Conservation (phyloP, 2,888 invertebrate genomes). For the Choreutis nemorana region DNA sequence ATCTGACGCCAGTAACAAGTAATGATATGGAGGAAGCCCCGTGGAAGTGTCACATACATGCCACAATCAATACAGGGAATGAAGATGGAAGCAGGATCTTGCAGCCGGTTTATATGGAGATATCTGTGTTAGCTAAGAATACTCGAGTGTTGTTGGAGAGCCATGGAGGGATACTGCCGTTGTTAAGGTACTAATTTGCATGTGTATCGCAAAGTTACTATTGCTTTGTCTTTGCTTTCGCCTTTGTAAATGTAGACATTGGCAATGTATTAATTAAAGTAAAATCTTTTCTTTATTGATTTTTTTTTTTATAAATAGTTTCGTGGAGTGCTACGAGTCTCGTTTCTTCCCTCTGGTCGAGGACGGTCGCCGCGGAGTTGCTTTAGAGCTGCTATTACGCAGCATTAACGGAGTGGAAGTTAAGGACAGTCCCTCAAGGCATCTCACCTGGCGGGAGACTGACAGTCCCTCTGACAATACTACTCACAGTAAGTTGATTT, state of each 20-base stretch:
- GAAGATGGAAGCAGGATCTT: slow-evolving; percentile 60
- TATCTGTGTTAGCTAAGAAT: slow-evolving; percentile 71
- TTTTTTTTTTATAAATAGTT: slow-evolving; percentile 48
- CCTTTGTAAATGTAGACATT: slow-evolving; percentile 1
- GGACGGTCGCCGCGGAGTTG: slow-evolving; percentile 76
- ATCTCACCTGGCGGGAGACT: slow-evolving; percentile 23
- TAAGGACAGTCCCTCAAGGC: slow-evolving; percentile 44
- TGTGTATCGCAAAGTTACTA: neutral
- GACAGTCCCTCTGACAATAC: too few species aligned
- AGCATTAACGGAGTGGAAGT: slow-evolving; percentile 77
- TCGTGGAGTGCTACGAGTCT: slow-evolving; percentile 82
- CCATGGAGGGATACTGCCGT: slow-evolving; percentile 80
- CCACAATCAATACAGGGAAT: slow-evolving; percentile 30
- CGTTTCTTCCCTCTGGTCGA: slow-evolving; percentile 70
- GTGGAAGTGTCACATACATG: slow-evolving; percentile 63
- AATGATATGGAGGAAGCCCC: slow-evolving; percentile 50
- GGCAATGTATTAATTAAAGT: neutral
- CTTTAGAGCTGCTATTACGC: slow-evolving; percentile 88
- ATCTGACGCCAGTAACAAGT: slow-evolving; percentile 36
- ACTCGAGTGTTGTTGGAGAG: slow-evolving; percentile 73
- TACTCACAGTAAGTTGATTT: slow-evolving; percentile 31
- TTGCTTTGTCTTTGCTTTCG: slow-evolving; percentile 2
- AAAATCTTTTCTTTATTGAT: neutral
- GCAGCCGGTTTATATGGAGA: slow-evolving; percentile 73
- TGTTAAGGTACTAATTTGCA: slow-evolving; percentile 71